Conservation (phyloP, 2,113 vertebrate species). For the Trematomus loennbergii region DNA sequence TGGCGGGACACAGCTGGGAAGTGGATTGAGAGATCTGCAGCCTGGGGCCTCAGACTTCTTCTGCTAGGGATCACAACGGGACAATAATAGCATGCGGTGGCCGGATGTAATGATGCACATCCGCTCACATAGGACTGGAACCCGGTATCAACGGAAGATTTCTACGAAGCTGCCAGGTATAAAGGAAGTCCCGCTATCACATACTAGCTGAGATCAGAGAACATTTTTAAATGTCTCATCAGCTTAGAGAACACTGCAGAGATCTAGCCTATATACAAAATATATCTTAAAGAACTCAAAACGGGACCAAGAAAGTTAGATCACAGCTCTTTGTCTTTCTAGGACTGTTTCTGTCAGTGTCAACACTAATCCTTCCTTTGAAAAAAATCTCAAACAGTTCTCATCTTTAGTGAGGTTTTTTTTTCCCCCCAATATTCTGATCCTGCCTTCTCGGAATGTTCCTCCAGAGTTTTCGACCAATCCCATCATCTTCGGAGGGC, state of each 20-base stretch:
- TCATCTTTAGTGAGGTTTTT: conserved; percentile 21
- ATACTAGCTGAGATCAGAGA: neutral
- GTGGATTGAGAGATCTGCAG: too few species aligned
- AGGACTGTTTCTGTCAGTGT: conserved; percentile 32
- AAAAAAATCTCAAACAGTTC: conserved; percentile 36
- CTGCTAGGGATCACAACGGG: too few species aligned
- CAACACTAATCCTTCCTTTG: conserved; percentile 37
- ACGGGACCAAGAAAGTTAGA: conserved; percentile 1
- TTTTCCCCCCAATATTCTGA: conserved; percentile 45
- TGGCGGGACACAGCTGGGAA: too few species aligned
- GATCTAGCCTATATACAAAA: neutral
- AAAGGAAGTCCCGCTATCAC: too few species aligned
- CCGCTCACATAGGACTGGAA: too few species aligned
- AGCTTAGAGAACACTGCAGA: neutral
- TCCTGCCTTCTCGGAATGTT: conserved; percentile 47
- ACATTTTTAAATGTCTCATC: neutral
- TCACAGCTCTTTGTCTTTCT: conserved; percentile 17
- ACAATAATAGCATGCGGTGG: too few species aligned
- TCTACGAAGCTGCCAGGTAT: too few species aligned
- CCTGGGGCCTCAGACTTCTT: too few species aligned
- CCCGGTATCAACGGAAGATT: too few species aligned
- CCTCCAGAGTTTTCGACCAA: conserved; percentile 43
- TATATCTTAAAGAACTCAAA: neutral
- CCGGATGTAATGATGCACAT: too few species aligned
- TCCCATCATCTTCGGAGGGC: conserved; percentile 50